Base-by-base conservation (phyloP, 2,113 vertebrate genomes). In the western clawed frog (Xenopus tropicalis) region DNA sequence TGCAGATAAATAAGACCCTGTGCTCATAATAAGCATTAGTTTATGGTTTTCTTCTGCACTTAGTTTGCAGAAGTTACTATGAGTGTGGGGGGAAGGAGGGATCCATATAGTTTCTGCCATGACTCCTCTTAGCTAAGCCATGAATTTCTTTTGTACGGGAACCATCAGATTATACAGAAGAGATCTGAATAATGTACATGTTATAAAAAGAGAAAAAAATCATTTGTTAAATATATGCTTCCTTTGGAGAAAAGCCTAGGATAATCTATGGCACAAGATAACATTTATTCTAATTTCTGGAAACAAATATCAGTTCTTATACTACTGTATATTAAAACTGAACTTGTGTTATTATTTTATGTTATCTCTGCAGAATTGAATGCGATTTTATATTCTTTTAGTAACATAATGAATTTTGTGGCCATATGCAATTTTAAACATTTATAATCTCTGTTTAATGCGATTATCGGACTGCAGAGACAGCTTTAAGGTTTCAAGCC, bases 361-460 rank as follows among this genome's bases (percentile, higher is more conserved):
- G 22, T 57, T 62, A 54, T 22, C 44, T 52, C 46, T 52, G 51
- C 48, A 17, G 44, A 59, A 56, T 62, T 54, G 17, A 67, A 74
- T 61, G 25, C 51, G 59, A 43, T 74, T 68, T 74, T 57, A 74
- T 61, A 74, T 68, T 61, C 64, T 61, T 68, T 69, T 14, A 74
- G 65, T 54, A 69, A 46, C 42, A 74, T 67, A 67, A 69, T 68
- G 65, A 69, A 69, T 69, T 75, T 75, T 69, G 66, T 68, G 44
- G 54, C 72, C 66, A 69, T 61, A 54, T 74, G 66, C 64, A 74
- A 67, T 69, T 75, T 75, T 69, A 75, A 69, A 69, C 72, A 69
- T 75, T 52, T 69, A 75, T 69, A 74, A 74, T 74, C 43, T 69
- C 44, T 69, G 61, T 62, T 66, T 75, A 75, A 75, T 62, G n/a